phyloP scores from a whole-genome alignment of 1,140 invertebrate genomes.

The Oscheius sp. region DNA sequence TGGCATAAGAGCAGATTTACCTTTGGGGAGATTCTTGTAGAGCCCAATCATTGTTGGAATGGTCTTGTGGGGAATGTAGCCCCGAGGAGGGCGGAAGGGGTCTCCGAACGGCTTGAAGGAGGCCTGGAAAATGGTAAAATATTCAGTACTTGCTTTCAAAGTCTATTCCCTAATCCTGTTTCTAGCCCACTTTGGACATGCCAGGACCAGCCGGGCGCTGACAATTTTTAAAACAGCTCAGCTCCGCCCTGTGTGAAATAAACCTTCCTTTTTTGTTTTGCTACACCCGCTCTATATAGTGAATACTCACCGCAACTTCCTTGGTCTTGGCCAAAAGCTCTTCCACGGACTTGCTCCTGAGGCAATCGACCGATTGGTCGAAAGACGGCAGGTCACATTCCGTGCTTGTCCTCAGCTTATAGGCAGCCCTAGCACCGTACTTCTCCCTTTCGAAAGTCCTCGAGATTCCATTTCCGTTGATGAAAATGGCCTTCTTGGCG shows the following conservation, averaged over 20 bases:
- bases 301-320: neutral
- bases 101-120: neutral
- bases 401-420: constrained; percentile 1
- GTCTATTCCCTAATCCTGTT: too few species aligned
- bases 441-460: constrained; percentile 5
- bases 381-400: constrained; percentile 1
- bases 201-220: too few species aligned
- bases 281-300: too few species aligned
- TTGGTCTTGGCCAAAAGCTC: neutral
- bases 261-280: too few species aligned
- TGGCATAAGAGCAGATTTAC: neutral
- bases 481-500: neutral
- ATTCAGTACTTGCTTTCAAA: too few species aligned
- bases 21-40: neutral
- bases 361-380: neutral
- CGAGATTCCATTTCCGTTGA: neutral
- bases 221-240: too few species aligned
- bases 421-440: neutral
- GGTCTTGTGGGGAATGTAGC: neutral
- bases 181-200: too few species aligned
- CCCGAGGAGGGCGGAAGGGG: neutral
- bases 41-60: neutral
- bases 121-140: neutral
- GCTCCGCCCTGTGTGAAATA: too few species aligned
- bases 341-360: neutral